Base-by-base conservation (phyloP, 1,140 invertebrate genomes). In the Pseudomyrmex dendroicus region DNA sequence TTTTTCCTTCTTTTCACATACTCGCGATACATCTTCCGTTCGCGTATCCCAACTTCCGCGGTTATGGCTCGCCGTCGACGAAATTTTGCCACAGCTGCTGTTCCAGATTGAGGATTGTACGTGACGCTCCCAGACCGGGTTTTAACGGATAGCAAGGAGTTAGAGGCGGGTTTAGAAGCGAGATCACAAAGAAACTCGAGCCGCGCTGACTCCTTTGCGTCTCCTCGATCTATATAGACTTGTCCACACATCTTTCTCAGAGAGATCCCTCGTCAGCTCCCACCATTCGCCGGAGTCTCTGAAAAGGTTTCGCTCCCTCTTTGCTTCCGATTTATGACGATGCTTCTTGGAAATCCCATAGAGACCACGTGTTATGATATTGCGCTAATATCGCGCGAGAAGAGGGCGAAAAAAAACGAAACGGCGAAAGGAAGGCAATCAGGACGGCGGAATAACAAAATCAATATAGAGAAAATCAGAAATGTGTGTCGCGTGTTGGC, bases 41-140 rank as follows among this genome's bases (percentile, higher is more conserved):
- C 35, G 35, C 35, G 35, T 35, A 35, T 35, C 35, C 35, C 35
- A 35, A 35, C 35, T 35, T 35, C 54, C 64, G 48, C 17, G 4
- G 20, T 25, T 68, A 9, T 13, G 9, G 5, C 13, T 10, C 10
- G 48, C 22, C 64, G 17, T 25, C 20, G 35, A 35, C 54, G 20
- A 78, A 78, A 59, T 78, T 78, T 57, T 12, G 35, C 35, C 63
- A 67, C 50, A 35, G 25, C 46, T 7, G 44, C 56, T 20, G 44
- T 59, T 35, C n/a, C 10, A 70, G 54, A 78, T 78, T 78, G 54
- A 70, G 35, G 64, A 5, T 48, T 35, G 44, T 57, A 70, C 64
- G 62, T 77, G 73, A 77, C 50, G 20, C 13, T 17, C 62, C 10
- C 7, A 35, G 35, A 50, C 17, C 17, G 12, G 15, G 44, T n/a